phyloP scores from a whole-genome alignment of 2,797 vertebrate genomes.

The Danio choprae region DNA sequence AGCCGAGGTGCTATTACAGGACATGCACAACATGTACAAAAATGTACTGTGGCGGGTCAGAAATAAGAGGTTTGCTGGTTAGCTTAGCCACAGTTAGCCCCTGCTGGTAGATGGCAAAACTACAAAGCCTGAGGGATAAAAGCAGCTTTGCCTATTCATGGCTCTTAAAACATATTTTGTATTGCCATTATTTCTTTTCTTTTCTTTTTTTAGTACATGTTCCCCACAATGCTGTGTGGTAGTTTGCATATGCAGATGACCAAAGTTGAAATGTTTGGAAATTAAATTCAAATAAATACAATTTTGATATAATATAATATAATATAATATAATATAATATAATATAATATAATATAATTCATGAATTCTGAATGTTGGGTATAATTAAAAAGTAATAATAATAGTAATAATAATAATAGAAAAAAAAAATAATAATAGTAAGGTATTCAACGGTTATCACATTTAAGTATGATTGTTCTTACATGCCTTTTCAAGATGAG shows the following conservation, averaged over 20 bases:
- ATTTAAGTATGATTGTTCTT: neutral
- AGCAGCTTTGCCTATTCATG: neutral
- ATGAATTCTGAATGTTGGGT: no score
- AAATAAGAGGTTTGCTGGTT: conserved; percentile 1
- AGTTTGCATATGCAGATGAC: no score
- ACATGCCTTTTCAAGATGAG: no score
- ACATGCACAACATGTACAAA: neutral
- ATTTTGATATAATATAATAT: no score
- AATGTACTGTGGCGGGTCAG: neutral
- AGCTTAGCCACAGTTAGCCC: neutral
- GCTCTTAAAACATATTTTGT: neutral
- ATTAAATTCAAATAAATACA: no score
- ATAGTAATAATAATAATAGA: no score
- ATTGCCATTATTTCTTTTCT: neutral
- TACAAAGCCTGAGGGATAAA: neutral
- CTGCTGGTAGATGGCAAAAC: neutral
- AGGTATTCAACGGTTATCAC: neutral
- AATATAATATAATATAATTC: no score
- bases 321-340: no score
- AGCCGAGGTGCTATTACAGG: neutral
- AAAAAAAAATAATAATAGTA: neutral
- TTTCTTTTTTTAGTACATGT: neutral
- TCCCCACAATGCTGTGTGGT: neutral
- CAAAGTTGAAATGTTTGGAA: no score
- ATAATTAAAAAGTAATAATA: no score